These are phyloP conservation scores for Callyntrura sp. DNA, from an alignment of 2,888 invertebrate species.

Conservation along the genomic window DNA sequence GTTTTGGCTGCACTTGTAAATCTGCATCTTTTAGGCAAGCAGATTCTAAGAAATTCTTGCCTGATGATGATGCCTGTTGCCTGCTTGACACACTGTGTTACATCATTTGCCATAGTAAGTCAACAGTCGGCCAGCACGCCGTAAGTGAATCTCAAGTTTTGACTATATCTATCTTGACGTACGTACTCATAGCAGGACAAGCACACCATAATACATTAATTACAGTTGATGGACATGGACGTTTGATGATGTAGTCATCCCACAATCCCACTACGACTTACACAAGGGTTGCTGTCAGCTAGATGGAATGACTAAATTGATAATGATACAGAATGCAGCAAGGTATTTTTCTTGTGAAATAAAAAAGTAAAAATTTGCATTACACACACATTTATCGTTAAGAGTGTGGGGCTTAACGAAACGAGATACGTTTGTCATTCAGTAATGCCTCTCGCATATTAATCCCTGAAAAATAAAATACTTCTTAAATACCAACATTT, in stretches of 20 bases:
- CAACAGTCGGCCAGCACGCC: neutral
- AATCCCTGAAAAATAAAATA: neutral
- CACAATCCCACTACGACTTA: neutral
- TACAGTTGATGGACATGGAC: slow-evolving; percentile 17
- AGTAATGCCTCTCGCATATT: slow-evolving; percentile 16
- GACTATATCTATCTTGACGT: neutral
- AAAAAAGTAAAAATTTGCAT: neutral
- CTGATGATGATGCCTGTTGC: no score
- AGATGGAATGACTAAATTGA: neutral
- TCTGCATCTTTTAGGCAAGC: slow-evolving; percentile 22
- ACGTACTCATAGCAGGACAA: neutral
- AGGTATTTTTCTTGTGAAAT: slow-evolving; percentile 24
- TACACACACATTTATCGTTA: neutral
- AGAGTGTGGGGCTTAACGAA: neutral
- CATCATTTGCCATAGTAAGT: slow-evolving; percentile 23
- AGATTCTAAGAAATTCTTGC: slow-evolving; percentile 32
- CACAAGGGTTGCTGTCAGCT: neutral
- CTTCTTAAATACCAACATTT: neutral
- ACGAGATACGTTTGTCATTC: neutral
- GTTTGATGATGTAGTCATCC: slow-evolving; percentile 20
- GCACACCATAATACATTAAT: neutral
- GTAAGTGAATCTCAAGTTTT: neutral
- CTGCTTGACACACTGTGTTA: slow-evolving; percentile 19
- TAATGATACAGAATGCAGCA: slow-evolving; percentile 9
- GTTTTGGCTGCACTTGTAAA: slow-evolving; percentile 45